These are phyloP conservation scores for Nyctibius bracteatus DNA, from an alignment of 2,113 vertebrate genomes.

Conservation along the genomic window DNA sequence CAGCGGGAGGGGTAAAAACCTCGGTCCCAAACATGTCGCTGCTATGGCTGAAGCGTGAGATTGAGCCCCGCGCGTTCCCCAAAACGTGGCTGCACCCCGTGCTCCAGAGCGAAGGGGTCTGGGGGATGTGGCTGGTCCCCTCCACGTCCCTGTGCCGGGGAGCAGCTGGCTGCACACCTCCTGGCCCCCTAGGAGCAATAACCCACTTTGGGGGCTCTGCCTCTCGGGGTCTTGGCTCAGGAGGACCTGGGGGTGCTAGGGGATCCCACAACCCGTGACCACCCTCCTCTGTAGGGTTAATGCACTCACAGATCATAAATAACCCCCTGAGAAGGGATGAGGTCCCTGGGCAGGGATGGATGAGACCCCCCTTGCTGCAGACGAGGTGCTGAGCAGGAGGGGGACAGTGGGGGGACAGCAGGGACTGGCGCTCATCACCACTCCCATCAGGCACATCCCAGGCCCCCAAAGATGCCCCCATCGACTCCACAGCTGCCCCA, in stretches of 20 bases:
- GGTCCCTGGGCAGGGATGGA: background rate
- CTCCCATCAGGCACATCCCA: background rate
- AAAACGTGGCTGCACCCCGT: accelerated
- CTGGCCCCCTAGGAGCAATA: background rate
- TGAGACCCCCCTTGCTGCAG: background rate
- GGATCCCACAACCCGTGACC: background rate
- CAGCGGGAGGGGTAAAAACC: background rate
- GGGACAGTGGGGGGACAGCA: background rate
- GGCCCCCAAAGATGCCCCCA: background rate
- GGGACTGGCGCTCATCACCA: background rate
- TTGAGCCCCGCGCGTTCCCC: accelerated
- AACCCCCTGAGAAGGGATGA: background rate
- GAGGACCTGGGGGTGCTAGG: background rate
- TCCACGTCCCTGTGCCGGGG: too few species aligned
- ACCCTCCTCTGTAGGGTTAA: background rate
- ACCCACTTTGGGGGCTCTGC: background rate
- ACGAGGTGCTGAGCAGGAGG: background rate
- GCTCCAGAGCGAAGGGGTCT: background rate
- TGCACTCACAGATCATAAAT: background rate
- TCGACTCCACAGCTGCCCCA: background rate
- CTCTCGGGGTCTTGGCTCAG: background rate
- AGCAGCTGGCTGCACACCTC: background rate
- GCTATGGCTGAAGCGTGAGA: background rate
- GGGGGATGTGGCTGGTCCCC: background rate
- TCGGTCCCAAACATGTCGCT: background rate